phyloP scores from a whole-genome alignment of 2,113 vertebrate genomes.

The Mungos mungo region DNA sequence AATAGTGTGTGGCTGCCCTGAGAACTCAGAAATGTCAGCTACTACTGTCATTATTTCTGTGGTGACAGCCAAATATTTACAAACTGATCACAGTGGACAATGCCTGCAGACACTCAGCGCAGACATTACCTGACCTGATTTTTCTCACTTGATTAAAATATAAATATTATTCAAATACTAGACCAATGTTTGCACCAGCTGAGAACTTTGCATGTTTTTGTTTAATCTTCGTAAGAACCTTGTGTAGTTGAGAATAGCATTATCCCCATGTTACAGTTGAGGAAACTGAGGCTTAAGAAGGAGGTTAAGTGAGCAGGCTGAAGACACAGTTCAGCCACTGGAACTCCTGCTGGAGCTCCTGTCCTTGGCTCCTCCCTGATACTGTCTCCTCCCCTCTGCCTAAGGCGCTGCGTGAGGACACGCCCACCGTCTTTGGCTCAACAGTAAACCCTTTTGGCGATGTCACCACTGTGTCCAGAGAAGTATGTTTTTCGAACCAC shows the following conservation, averaged over 20 bases:
- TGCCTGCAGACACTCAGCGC: background rate
- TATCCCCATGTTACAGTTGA: background rate
- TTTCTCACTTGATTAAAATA: background rate
- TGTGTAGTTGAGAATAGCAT: background rate
- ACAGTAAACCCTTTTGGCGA: background rate
- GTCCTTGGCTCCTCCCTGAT: accelerated
- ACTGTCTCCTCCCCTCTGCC: background rate
- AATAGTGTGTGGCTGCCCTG: background rate
- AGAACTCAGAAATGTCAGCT: background rate
- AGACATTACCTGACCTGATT: background rate
- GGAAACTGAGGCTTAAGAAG: background rate
- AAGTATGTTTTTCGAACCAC: background rate
- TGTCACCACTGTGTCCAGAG: background rate
- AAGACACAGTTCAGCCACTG: background rate
- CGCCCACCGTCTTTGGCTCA: background rate
- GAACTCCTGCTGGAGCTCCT: background rate
- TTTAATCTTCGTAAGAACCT: background rate
- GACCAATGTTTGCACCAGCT: background rate
- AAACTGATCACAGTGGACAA: background rate
- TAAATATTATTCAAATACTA: background rate
- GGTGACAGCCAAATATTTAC: background rate
- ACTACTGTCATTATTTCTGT: background rate
- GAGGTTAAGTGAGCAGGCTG: background rate
- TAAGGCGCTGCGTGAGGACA: accelerated
- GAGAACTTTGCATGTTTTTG: background rate